Base-by-base conservation (phyloP, 2,113 vertebrate species). In the Micronycteris hirsuta region DNA sequence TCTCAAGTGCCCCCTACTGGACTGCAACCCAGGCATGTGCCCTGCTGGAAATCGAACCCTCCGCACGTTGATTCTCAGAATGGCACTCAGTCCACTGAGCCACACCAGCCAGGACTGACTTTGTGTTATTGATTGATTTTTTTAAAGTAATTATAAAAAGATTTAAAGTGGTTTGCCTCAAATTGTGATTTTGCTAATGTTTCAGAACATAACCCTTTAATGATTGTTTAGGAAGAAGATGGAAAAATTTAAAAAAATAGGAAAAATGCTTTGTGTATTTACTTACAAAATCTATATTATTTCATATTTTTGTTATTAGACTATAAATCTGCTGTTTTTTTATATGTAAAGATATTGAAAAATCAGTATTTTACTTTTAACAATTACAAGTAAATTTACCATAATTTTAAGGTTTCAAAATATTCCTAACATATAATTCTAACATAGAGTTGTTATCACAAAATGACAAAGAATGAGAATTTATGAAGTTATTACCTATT, bases 291-390 rank as follows among this genome's bases (percentile, higher is more conserved):
- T 28, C 71, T 41, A 19, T 70, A 84, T 54, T 82, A 93, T 38
- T 76, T 93, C 47, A 70, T 36, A 76, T 58, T 70, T 67, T 80
- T 93, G 5, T 95, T 95, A 22, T 41, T 45, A 70, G 14, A 54
- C 4, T 94, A 1, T 82, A 95, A 94, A 92, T 81, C 41, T 56
- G 8, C 43, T 36, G 38, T 14, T 61, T 13, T 74, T 92, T 12
- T 89, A 86, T 91, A 63, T 36, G 33, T 13, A 81, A 91, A 89
- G 38, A 58, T 76, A 87, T 4, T 94, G 58, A 65, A 91, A 95
- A 56, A 76, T 49, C 8, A 85, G 7, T 16, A 52, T 38, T 88
- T 71, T 63, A 67, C 92, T 87, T 80, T 85, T 2, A 81, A 12
- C 17, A 52, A 47, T 86, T 86, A 1, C 5, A 89, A 96, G 15